Evolutionary conservation across 2,888 invertebrate genomes (phyloP), one percentile per base, ranked within the genome.

Genomic region (Luperina testacea): DNA sequence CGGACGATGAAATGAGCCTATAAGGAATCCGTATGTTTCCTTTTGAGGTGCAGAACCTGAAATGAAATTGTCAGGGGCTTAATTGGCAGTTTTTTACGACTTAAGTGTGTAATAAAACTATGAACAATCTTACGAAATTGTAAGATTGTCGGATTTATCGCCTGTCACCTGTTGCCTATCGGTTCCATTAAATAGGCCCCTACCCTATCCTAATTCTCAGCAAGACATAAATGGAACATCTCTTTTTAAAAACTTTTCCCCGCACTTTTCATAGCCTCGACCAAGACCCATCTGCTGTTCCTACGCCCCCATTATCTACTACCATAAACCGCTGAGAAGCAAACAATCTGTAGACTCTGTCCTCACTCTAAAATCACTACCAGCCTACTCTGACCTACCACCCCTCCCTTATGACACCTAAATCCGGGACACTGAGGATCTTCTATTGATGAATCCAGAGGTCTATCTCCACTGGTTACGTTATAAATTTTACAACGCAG

Each of bases 271-370:
- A 82, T 91, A 87, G 93, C 94, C 91, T 85, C 73, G 80, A 77
- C 61, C 81, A 91, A 93, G 94, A 92, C 95, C 90, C 95, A 95
- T 94, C 95, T 95, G 95, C 94, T 88, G 91, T 93, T 93, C 90
- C 91, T 93, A 92, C 93, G 91, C 91, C 88, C 91, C 93, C 92
- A 95, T 95, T 95, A 95, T 94, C 94, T 93, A 91, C 92, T 92
- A 93, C 93, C 93, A 94, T 95, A 96, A 96, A 95, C 95, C 94
- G 92, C 92, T 92, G 92, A 92, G 92, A 93, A 91, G 92, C 93
- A 94, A 95, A 95, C 95, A 95, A 94, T 95, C 94, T 93, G 92
- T 90, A 93, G 90, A 90, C 90, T 91, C 89, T 91, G 93, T 94
- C 92, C 91, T 93, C 91, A 91, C 92, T 92, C 90, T 91, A 88